phyloP scores from a whole-genome alignment of 1,140 invertebrate genomes.

The Drosophila nigrodunni region DNA sequence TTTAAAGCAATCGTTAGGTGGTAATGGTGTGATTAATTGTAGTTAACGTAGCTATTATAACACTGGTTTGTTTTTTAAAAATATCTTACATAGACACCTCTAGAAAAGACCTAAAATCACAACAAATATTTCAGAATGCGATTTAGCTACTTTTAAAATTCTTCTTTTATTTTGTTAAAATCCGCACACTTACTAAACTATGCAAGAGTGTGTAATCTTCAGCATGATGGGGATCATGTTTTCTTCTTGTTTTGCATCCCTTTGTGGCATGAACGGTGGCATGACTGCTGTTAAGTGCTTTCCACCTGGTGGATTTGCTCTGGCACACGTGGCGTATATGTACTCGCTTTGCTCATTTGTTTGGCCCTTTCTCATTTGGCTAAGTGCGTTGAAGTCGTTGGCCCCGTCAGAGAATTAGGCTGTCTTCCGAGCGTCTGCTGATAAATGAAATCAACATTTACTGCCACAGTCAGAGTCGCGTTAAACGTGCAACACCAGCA shows the following conservation, averaged over 20 bases:
- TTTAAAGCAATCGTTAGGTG: too few relatives aligned
- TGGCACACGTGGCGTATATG: constrained; percentile 52
- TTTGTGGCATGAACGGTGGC: constrained; percentile 12
- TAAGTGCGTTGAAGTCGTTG: constrained; percentile 77
- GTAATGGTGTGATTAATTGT: too few relatives aligned
- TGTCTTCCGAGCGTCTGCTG: constrained; percentile 41
- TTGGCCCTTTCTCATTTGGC: constrained; percentile 71
- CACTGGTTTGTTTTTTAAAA: too few relatives aligned
- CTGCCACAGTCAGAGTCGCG: neutral
- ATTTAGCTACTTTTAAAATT: too few relatives aligned
- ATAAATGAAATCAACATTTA: constrained; percentile 70
- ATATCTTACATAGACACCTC: too few relatives aligned
- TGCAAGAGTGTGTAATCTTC: too few relatives aligned
- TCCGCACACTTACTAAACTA: too few relatives aligned
- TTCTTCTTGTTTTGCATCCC: constrained; percentile 29
- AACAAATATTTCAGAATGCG: too few relatives aligned
- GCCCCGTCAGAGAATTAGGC: constrained; percentile 52
- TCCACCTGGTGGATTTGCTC: constrained; percentile 55
- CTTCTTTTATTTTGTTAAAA: too few relatives aligned
- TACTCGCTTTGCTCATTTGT: constrained; percentile 66
- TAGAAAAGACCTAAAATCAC: too few relatives aligned
- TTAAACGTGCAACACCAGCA: neutral
- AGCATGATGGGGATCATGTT: too few relatives aligned
- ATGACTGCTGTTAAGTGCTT: constrained; percentile 65
- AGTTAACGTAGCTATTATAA: too few relatives aligned